Base-by-base conservation (phyloP, 2,113 vertebrate species). In the Toxotes chatareus region DNA sequence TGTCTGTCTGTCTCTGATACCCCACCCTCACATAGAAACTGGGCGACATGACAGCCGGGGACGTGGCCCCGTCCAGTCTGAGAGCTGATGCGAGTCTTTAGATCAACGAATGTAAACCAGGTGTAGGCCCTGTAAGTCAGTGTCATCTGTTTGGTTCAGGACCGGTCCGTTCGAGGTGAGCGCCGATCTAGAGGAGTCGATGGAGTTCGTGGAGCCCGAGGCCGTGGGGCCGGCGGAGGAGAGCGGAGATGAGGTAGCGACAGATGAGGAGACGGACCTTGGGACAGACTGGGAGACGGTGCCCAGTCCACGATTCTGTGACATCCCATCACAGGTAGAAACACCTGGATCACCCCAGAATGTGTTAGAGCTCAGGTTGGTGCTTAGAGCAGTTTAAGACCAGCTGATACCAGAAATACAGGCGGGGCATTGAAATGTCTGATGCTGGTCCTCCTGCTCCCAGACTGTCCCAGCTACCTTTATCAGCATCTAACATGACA, bases 201-300 rank as follows among this genome's bases (percentile, higher is more conserved):
- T 99, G 97, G 98, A 99, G 85, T 97, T 99, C 0, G 96, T 99
- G 92, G 97, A 99, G 73, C 97, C 98, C 0, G 96, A 97, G 11
- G 96, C 89, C 0, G 87, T 96, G 0, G 97, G 96, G 0, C 96
- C 96, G 8, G 95, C 95, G 0, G 97, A 99, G 14, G 98, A 97
- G 89, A 99, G 98, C 27, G 97, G 97, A 1, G 98, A 98, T 0
- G 98, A 99, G 83, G 95, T 40, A 0, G 78, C 98, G 69, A 97
- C 96, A 0, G 98, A 99, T 0, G 97, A 99, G 63, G 98, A 99
- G 91, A 99, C 98, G 0, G 97, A 99, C 94, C 94, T 99, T 44
- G 98, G 98, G 64, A 98, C 96, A 0, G 98, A 99, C 94, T 99
- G 98, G 98, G 98, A 99, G 95, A 99, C 98, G 2, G 95, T 99